phyloP scores from a whole-genome alignment of 2,888 invertebrate species.

The Cephus sareptanus region DNA sequence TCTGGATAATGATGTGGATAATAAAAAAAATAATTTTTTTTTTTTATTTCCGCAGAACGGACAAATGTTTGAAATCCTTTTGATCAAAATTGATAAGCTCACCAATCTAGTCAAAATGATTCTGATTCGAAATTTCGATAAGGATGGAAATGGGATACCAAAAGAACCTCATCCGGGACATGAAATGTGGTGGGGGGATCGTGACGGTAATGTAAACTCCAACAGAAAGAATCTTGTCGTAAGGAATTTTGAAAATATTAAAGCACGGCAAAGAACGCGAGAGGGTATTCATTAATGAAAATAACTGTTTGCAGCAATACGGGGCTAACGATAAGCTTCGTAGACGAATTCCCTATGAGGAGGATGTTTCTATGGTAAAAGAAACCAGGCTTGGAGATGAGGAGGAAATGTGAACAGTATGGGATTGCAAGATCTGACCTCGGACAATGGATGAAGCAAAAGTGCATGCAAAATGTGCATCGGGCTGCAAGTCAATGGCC shows the following conservation, averaged over 20 bases:
- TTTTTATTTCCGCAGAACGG: not conserved
- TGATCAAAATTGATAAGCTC: not conserved
- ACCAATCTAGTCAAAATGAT: not conserved
- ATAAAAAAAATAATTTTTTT: not conserved
- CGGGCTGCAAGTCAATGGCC: not conserved
- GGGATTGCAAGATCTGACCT: not conserved
- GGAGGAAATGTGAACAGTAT: not conserved
- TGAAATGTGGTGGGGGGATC: too few species aligned
- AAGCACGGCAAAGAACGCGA: not conserved
- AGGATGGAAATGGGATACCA: not conserved
- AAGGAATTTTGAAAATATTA: not conserved
- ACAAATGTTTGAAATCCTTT: too few species aligned
- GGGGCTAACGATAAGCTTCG: not conserved
- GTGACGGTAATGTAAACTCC: too few species aligned
- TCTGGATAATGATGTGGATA: not conserved
- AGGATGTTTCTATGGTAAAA: not conserved
- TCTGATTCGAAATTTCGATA: not conserved
- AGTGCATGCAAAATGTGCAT: not conserved
- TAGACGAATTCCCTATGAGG: not conserved
- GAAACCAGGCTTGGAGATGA: not conserved
- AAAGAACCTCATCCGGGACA: too few species aligned
- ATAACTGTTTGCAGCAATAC: not conserved
- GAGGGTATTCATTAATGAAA: not conserved
- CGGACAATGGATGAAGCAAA: not conserved
- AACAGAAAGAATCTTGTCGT: not conserved